Evolutionary conservation across 2,113 vertebrate genomes (phyloP).

Genomic region (Diadophis punctatus): DNA sequence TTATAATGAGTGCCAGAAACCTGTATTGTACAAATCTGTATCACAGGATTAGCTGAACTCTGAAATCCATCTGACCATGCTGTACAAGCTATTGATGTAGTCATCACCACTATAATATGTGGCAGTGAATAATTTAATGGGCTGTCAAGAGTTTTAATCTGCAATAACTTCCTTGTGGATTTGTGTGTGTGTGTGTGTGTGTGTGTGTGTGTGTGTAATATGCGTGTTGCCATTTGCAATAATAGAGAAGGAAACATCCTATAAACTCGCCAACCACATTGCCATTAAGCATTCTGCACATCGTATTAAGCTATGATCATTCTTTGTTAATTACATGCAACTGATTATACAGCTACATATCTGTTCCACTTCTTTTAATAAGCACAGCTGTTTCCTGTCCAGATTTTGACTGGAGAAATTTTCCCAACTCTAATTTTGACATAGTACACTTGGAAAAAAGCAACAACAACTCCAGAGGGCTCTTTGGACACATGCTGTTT

Average conservation of each 20-base stretch:
- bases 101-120: too few species aligned
- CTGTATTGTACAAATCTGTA: neutral
- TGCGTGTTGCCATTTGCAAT: accelerated
- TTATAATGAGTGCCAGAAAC: neutral
- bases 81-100: neutral
- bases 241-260: neutral
- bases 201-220: neutral
- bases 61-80: neutral
- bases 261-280: conserved; percentile 1
- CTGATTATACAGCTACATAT: conserved; percentile 63
- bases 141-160: neutral
- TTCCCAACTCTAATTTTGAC: conserved; percentile 59
- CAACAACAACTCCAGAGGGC: conserved; percentile 54
- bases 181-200: neutral
- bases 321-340: conserved; percentile 60
- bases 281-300: conserved; percentile 26
- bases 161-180: neutral
- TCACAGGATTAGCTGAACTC: neutral
- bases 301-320: conserved; percentile 40
- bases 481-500: conserved; percentile 38
- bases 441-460: conserved; percentile 49
- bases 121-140: neutral
- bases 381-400: conserved; percentile 69
- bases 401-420: conserved; percentile 57
- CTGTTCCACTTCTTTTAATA: conserved; percentile 63